Evolutionary conservation across 2,113 vertebrate genomes (phyloP).

Genomic region (Eudyptes chrysolophus): DNA sequence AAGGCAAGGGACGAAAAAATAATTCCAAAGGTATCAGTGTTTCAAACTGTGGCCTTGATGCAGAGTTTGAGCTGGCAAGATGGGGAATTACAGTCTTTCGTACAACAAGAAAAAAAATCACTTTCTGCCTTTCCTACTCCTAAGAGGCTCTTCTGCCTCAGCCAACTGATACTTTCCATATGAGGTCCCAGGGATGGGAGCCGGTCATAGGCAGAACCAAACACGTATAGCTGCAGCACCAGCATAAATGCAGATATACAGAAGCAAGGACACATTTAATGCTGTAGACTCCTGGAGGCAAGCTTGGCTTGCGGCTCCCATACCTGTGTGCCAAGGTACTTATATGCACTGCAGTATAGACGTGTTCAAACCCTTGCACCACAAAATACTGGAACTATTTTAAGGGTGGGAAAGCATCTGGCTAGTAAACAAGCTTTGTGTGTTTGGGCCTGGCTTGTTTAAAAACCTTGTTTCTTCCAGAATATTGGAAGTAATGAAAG

Average conservation of each 20-base stretch:
- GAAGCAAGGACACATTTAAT: not conserved
- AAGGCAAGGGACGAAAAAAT: not conserved
- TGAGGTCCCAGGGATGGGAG: not conserved
- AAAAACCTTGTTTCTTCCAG: not conserved
- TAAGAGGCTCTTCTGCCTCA: not conserved
- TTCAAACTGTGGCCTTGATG: not conserved
- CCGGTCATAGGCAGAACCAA: not conserved
- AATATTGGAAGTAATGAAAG: conserved; percentile 33
- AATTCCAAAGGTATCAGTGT: not conserved
- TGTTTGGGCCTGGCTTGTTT: not conserved
- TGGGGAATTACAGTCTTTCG: not conserved
- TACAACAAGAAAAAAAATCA: not conserved
- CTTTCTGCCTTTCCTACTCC: not conserved
- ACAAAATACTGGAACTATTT: not conserved
- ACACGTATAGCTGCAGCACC: not conserved
- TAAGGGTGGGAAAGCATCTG: not conserved
- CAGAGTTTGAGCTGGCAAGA: not conserved
- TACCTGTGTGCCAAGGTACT: not conserved
- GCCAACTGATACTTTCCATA: fast-evolving
- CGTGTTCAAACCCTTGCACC: not conserved
- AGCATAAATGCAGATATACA: not conserved
- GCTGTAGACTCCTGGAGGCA: not conserved
- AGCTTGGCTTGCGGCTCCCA: not conserved
- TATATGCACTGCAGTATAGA: not conserved
- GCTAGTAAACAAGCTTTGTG: not conserved